phyloP scores from a whole-genome alignment of 2,888 invertebrate species.

The Tinea semifulvella region DNA sequence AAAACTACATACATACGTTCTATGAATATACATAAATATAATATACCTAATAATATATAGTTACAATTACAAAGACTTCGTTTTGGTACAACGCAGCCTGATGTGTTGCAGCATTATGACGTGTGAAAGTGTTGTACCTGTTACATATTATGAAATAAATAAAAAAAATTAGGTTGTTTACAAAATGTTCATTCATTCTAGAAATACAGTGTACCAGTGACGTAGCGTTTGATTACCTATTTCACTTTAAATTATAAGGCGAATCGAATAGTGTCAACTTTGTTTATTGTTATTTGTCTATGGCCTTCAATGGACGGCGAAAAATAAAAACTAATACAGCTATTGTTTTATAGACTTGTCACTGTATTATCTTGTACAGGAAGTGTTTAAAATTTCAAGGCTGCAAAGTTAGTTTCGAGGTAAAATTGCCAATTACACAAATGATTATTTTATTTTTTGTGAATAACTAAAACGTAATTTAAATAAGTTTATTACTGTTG shows the following conservation, averaged over 20 bases:
- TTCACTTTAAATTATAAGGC: slow-evolving; percentile 65
- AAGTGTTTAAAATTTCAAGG: slow-evolving; percentile 55
- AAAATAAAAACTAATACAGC: slow-evolving; percentile 62
- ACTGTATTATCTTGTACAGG: slow-evolving; percentile 55
- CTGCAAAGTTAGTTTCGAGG: slow-evolving; percentile 20
- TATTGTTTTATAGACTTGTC: slow-evolving; percentile 57
- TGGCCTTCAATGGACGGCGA: slow-evolving; percentile 47
- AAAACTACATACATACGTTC: no score
- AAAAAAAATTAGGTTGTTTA: no score
- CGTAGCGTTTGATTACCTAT: slow-evolving; percentile 57
- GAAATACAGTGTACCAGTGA: slow-evolving; percentile 53
- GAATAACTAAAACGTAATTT: no score
- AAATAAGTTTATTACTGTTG: no score
- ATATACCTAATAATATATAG: no score
- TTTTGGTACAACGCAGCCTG: no score
- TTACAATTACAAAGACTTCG: no score
- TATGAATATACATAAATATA: no score
- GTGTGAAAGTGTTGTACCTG: no score
- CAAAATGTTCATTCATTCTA: slow-evolving; percentile 60
- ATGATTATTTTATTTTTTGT: slow-evolving; percentile 1
- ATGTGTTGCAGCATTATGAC: no score
- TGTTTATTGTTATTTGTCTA: slow-evolving; percentile 57
- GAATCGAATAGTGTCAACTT: slow-evolving; percentile 53
- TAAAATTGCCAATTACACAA: slow-evolving; percentile 6
- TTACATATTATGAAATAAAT: no score